phyloP scores from a whole-genome alignment of 2,888 invertebrate species.

The Leuctra nigra region DNA sequence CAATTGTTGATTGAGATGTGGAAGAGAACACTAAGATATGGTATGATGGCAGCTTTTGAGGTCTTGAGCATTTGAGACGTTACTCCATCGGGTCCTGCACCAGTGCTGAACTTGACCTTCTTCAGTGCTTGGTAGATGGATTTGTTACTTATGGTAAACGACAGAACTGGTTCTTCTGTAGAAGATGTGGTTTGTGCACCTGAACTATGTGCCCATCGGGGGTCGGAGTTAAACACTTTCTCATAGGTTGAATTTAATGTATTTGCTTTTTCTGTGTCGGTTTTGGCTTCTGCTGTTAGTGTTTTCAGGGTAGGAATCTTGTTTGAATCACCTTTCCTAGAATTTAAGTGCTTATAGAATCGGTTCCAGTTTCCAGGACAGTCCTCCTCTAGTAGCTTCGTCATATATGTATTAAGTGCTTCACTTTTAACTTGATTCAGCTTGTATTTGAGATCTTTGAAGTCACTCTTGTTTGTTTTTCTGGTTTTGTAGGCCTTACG shows the following conservation, averaged over 20 bases:
- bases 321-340: not conserved
- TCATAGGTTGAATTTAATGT: not conserved
- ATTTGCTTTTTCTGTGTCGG: not conserved
- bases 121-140: not conserved
- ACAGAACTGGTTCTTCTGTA: no score
- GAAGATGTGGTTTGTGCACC: not conserved
- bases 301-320: not conserved
- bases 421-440: not conserved
- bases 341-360: not conserved
- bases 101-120: not conserved
- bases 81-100: not conserved
- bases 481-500: not conserved
- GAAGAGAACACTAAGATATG: not conserved
- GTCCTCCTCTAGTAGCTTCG: not conserved
- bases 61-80: not conserved
- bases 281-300: not conserved
- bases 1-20: not conserved
- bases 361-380: not conserved
- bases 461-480: not conserved
- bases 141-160: not conserved
- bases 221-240: not conserved
- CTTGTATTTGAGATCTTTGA: not conserved
- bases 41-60: not conserved
- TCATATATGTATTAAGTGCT: not conserved
- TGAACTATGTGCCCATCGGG: no score